Evolutionary conservation across 2,797 vertebrate genomes (phyloP), one percentile per base, ranked within the genome.

Genomic region (Perdix hodgsoniae): DNA sequence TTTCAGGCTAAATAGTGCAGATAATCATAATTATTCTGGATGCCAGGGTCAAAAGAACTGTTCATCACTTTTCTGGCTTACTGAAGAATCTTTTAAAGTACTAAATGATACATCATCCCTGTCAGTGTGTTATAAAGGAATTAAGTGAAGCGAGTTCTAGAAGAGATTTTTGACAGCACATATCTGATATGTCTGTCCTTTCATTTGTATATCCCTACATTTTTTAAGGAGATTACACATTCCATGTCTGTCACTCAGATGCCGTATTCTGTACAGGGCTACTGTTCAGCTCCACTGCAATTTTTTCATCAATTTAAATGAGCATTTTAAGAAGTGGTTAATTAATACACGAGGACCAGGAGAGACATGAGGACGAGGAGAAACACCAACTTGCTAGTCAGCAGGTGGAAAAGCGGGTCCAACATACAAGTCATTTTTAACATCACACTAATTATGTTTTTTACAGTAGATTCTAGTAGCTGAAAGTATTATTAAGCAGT

Each of bases 21-120:
- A 97, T 98, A 98, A 98, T 97, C 94, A 96, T 97, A 96, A 98
- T 97, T 97, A 97, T 97, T 97, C 91, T 93, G 91, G 72, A 77
- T 90, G 54, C 69, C 69, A 95, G 96, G 97, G 97, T 97, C 96
- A 97, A 96, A 97, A 96, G 93, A 97, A 54, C 85, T 47, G 42
- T 87, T 97, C 95, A 95, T 97, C 91, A 73, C 84, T 97, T 97
- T 96, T 95, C 83, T 93, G 84, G 67, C 94, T 97, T 97, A 83
- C 95, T 97, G 88, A 96, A 87, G 94, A 97, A 94, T 95, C 94
- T 96, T 96, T 97, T 95, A 93, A 97, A 97, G 97, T 95, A 95
- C 93, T 97, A 97, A 97, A 91, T 92, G 95, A 96, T 97, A 96
- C 72, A 97, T 97, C 96, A 97, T 95, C 83, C 89, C 92, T 97